Base-by-base conservation (phyloP, 2,797 vertebrate genomes). In the Danio jaintianensis region DNA sequence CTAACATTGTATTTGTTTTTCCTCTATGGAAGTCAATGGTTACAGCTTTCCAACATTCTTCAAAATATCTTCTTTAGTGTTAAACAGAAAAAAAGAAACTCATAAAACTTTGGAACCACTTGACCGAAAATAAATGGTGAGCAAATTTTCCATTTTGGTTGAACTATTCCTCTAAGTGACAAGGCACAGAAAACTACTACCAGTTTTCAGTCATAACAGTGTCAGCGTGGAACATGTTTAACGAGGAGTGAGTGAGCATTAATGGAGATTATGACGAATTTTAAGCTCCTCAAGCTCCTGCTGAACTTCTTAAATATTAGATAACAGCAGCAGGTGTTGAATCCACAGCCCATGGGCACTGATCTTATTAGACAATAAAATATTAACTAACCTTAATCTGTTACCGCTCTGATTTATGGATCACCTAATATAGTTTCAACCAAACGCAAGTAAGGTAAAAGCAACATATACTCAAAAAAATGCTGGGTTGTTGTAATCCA, bases 261-360 rank as follows among this genome's bases (percentile, higher is more conserved):
- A 72, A 72, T 53, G 10, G 38, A 72, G 78, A 71, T 79, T 79
- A 71, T 43, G 45, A 56, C 4, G 36, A 47, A 79, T 72, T 42
- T 62, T 63, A 79, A 79, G 56, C 38, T 64, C 38, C 58, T 72
- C 58, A 63, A 45, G 53, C 20, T 72, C 68, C 68, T 79, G 78
- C 48, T 63, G 58, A 71, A 71, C 55, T 7, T 16, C 48, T 79
- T 72, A 43, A 71, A 79, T 64, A 64, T 72, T 79, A 71, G 12
- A 71, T 71, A 71, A 79, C 43, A 52, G 15, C 67, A 45, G 45
- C 76, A 52, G 76, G 55, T 78, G 55, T n/a, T 69, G 38, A 13
- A 78, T 22, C 20, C 9, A 22, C 43, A 53, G n/a, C 45, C 76
- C 50, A 22, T 42, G 8, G 12, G 42, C 8, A n/a, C 47, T 70